Evolutionary conservation across 2,113 vertebrate genomes (phyloP), one percentile per base, ranked within the genome.

Genomic region (Semnornis frantzii): DNA sequence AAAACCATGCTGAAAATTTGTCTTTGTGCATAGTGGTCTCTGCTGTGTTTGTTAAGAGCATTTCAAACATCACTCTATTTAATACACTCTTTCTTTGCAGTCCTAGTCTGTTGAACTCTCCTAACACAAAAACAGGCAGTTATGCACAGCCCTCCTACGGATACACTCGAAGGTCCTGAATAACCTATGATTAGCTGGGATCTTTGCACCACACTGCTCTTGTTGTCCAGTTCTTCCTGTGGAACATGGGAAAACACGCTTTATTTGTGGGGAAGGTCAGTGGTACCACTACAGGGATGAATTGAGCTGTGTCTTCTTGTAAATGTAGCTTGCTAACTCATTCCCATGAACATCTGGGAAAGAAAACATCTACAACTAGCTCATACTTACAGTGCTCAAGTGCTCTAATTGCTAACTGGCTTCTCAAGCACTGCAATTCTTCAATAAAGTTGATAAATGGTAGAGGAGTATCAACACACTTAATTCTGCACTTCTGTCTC

Each of bases 221-320:
- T 91, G 63, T 91, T 93, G 85, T 65, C 54, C 59, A 55, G 80
- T 24, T 85, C 95, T 87, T 95, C 94, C 94, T 94, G 79, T 77
- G 80, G n/a, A 92, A 96, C 0, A 4, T 94, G 94, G 74, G 82
- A 96, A 96, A 95, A 89, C 64, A 91, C 54, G 52, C 68, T 87
- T 89, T 93, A 91, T 71, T 89, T 87, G 75, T 68, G 73, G 48
- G 66, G 91, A 96, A 94, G 93, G 89, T 96, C 91, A 92, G 78
- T 5, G 12, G 78, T 87, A 92, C 58, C 64, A 87, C 82, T 92
- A 74, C 68, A 85, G 91, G 65, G 91, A 91, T 85, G 52, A 96
- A 92, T 64, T 92, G 91, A 91, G 87, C 91, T 96, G 71, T 87
- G 78, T 94, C 60, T 87, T 82, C 84, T 80, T 89, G 68, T 77